Percentiles rank a stretch among this genome's conserved stretches.
Evolutionary conservation across 2,888 invertebrate genomes (phyloP).

Genomic region (Phaedon cochleariae): DNA sequence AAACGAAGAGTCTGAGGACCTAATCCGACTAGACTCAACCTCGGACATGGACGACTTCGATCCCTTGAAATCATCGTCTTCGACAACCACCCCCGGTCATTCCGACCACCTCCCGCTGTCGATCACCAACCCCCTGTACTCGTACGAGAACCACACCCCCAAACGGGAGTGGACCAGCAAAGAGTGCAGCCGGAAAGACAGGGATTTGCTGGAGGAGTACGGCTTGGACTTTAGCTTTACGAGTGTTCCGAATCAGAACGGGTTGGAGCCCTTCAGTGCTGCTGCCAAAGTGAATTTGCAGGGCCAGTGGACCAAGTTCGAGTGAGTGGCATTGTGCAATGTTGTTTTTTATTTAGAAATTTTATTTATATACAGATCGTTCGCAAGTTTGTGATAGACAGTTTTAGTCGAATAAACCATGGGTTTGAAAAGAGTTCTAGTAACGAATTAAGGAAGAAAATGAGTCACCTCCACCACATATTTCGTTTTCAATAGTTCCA

Average conservation of each 20-base stretch:
- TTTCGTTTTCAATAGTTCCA: no score
- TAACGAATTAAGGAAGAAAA: no score
- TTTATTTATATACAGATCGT: constrained; percentile 38
- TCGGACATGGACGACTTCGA: constrained; percentile 75
- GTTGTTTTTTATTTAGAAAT: constrained; percentile 36
- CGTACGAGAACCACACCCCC: constrained; percentile 58
- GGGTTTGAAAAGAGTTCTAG: no score
- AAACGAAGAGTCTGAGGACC: constrained; percentile 66
- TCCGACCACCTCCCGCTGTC: constrained; percentile 61
- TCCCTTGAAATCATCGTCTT: constrained; percentile 66
- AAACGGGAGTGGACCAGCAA: constrained; percentile 49
- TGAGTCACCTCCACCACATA: no score
- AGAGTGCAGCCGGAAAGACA: constrained; percentile 62
- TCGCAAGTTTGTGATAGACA: constrained; percentile 13
- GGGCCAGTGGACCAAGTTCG: constrained; percentile 70
- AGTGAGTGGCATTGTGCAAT: constrained; percentile 54
- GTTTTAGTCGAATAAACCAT: background rate
- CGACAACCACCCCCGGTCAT: constrained; percentile 44
- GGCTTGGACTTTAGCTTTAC: constrained; percentile 72
- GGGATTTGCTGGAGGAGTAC: constrained; percentile 77
- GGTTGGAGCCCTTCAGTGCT: constrained; percentile 56
- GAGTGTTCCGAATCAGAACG: constrained; percentile 41
- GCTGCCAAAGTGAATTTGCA: constrained; percentile 63
- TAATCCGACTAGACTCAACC: constrained; percentile 73
- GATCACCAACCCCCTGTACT: constrained; percentile 64